A percentile compares a stretch with the other conserved stretches of the same genome.
phyloP scores from a whole-genome alignment of 2,888 invertebrate genomes.

The Drosophila anomalata region DNA sequence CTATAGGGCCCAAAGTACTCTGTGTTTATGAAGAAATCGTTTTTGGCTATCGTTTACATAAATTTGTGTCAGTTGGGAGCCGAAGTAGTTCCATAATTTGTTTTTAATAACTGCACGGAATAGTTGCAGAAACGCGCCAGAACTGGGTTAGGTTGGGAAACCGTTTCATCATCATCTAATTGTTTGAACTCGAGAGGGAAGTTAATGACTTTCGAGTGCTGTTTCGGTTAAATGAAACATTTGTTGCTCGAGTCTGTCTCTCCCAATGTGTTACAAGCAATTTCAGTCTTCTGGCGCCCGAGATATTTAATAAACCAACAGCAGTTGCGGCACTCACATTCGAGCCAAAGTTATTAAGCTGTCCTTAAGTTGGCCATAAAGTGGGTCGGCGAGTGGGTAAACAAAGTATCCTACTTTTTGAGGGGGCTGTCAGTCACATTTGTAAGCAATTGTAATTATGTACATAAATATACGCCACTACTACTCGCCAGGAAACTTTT shows the following conservation, averaged over 20 bases:
- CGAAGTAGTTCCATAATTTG: conserved; percentile 59
- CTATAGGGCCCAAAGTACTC: conserved; percentile 39
- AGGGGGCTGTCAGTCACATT: background rate
- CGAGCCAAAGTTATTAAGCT: conserved; percentile 71
- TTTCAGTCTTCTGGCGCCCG: conserved; percentile 18
- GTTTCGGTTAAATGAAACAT: conserved; percentile 51
- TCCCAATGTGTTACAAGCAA: conserved; percentile 63
- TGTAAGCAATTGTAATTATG: conserved; percentile 6
- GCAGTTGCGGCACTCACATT: conserved; percentile 47
- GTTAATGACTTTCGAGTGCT: conserved; percentile 57
- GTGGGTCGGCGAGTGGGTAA: conserved; percentile 8
- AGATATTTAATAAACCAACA: conserved; percentile 66
- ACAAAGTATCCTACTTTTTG: background rate
- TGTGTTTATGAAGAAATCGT: conserved; percentile 33
- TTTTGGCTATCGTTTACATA: conserved; percentile 57
- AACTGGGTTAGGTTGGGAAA: conserved; percentile 34
- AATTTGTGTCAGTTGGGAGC: conserved; percentile 51
- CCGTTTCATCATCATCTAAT: conserved; percentile 65
- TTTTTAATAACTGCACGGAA: conserved; percentile 67
- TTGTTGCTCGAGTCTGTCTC: conserved; percentile 57
- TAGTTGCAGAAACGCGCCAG: conserved; percentile 46
- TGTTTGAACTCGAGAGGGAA: conserved; percentile 44
- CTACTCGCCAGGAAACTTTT: background rate
- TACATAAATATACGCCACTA: background rate
- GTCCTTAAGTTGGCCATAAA: conserved; percentile 46